phyloP scores from a whole-genome alignment of 2,888 invertebrate genomes.

The Melanargia galathea region DNA sequence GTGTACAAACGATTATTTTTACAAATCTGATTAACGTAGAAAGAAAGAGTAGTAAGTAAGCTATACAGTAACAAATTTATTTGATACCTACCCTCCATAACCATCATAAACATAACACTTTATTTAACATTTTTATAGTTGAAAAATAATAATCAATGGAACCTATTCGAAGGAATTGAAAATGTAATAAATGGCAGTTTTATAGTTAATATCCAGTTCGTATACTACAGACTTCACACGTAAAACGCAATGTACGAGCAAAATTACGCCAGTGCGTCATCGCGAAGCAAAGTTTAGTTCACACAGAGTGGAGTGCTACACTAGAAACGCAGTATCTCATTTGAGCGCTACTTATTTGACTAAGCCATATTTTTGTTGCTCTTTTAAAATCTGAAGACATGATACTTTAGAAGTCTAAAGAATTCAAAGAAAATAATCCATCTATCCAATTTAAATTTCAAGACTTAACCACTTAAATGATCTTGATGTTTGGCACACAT shows the following conservation, averaged over 20 bases:
- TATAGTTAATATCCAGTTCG: constrained; percentile 4
- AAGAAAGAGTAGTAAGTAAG: no score
- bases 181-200: background rate
- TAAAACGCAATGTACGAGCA: background rate
- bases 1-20: no score
- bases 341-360: background rate
- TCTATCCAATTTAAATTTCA: no score
- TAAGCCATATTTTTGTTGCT: background rate
- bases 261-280: constrained; percentile 4
- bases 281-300: background rate
- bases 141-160: constrained; percentile 21
- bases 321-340: background rate
- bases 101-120: constrained; percentile 24
- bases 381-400: background rate
- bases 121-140: constrained; percentile 24
- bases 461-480: no score
- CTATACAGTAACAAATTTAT: constrained; percentile 14
- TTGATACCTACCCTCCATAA: background rate
- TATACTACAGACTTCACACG: constrained; percentile 8
- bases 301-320: background rate
- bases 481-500: no score
- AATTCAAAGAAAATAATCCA: no score
- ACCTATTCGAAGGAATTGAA: constrained; percentile 16
- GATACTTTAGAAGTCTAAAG: no score
- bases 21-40: no score